A percentile compares a stretch with the other conserved stretches of the same genome.
Evolutionary conservation across 2,113 vertebrate species (phyloP).

Genomic region (Alligator sinensis): DNA sequence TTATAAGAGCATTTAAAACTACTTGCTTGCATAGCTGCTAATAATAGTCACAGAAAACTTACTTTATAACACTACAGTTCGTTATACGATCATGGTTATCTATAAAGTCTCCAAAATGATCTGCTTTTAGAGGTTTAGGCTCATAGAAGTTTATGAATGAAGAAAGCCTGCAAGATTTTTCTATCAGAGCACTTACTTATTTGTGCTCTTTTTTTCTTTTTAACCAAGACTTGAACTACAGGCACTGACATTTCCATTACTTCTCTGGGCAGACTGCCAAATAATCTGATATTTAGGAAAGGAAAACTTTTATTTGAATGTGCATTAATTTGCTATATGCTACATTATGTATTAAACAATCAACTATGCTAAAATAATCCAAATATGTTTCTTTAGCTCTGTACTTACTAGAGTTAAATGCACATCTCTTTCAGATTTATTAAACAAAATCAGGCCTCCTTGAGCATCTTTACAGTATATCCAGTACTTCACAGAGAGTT

Average conservation of each 20-base stretch:
- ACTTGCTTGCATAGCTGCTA: background rate
- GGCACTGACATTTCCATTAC: too few relatives aligned
- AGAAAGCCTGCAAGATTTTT: background rate
- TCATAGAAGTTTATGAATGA: background rate
- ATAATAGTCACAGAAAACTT: background rate
- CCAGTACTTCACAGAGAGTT: too few relatives aligned
- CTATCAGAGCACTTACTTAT: background rate
- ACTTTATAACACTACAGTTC: rapidly evolving
- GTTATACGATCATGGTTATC: background rate
- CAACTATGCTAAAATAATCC: too few relatives aligned
- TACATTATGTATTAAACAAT: too few relatives aligned
- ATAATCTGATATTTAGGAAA: background rate
- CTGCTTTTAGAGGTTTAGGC: background rate
- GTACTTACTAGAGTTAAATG: too few relatives aligned
- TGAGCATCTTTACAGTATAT: too few relatives aligned
- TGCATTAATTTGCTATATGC: too few relatives aligned
- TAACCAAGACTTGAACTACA: background rate
- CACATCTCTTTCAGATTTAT: too few relatives aligned
- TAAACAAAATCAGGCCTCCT: too few relatives aligned
- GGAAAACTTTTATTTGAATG: background rate
- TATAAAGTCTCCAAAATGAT: background rate
- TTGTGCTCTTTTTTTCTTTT: background rate
- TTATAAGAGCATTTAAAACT: background rate
- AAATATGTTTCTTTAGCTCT: too few relatives aligned
- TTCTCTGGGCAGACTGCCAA: too few relatives aligned